Conservation (phyloP, 1,140 invertebrate species). For the Saccostrea echinata region DNA sequence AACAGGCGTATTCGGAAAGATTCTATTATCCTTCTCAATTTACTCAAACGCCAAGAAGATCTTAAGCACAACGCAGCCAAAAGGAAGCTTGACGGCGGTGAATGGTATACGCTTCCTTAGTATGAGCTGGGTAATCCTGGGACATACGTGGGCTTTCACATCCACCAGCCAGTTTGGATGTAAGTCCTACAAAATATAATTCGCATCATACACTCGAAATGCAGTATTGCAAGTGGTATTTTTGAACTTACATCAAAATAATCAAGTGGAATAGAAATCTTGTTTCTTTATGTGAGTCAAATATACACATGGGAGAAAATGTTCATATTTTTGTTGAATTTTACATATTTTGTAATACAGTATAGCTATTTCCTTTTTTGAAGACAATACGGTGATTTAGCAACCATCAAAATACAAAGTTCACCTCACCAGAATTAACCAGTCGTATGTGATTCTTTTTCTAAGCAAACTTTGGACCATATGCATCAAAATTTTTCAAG, state of each 20-base stretch:
- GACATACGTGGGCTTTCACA: slow-evolving; percentile 84
- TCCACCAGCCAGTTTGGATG: neutral
- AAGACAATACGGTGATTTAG: neutral
- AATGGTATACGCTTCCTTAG: slow-evolving; percentile 84
- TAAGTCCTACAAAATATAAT: neutral
- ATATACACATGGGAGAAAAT: no score
- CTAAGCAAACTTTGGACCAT: neutral
- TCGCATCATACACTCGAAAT: neutral
- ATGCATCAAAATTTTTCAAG: neutral
- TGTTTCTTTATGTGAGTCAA: no score
- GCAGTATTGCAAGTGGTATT: no score
- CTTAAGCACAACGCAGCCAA: slow-evolving; percentile 65
- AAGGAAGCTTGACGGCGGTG: slow-evolving; percentile 61
- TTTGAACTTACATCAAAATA: no score
- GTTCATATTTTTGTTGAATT: no score
- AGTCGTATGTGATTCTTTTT: no score
- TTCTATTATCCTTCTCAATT: slow-evolving; percentile 76
- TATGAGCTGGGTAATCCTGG: slow-evolving; percentile 96
- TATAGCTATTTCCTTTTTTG: neutral
- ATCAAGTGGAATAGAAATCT: no score
- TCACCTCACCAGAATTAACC: no score
- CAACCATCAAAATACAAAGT: no score
- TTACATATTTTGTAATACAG: no score
- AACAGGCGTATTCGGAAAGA: slow-evolving; percentile 60
- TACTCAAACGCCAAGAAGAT: slow-evolving; percentile 78